These are phyloP conservation scores for Epistrophella euchroma DNA, from an alignment of 2,888 invertebrate species.

Conservation along the genomic window DNA sequence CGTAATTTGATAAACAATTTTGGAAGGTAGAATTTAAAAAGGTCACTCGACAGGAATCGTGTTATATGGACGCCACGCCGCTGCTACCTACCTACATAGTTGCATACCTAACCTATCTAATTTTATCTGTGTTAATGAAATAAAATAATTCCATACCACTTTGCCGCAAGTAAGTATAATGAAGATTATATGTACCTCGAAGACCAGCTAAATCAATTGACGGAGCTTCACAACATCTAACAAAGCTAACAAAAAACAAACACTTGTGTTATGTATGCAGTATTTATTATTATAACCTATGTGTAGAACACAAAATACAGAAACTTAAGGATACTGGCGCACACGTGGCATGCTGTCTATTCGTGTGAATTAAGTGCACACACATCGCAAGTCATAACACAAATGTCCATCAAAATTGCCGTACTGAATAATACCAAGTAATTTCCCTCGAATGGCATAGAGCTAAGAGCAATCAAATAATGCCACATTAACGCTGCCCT, in stretches of 20 bases:
- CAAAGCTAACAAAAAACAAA: neutral
- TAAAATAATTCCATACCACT: neutral
- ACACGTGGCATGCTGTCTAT: slow-evolving; percentile 22
- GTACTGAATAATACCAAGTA: slow-evolving; percentile 60
- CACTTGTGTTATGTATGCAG: no score
- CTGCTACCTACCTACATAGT: no score
- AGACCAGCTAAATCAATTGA: neutral
- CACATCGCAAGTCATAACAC: slow-evolving; percentile 62
- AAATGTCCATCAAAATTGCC: slow-evolving; percentile 70
- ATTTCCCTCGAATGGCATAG: slow-evolving; percentile 43
- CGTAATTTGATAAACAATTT: no score
- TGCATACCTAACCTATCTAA: no score
- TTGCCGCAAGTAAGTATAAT: neutral
- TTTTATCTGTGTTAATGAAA: neutral
- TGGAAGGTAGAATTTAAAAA: no score
- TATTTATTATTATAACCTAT: no score
- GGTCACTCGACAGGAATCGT: no score
- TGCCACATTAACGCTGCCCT: slow-evolving; percentile 33
- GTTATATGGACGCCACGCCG: no score
- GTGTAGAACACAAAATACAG: no score
- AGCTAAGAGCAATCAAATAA: slow-evolving; percentile 55
- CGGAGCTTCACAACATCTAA: neutral
- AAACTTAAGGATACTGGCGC: neutral
- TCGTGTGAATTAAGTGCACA: slow-evolving; percentile 66
- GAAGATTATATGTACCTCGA: neutral